phyloP scores from a whole-genome alignment of 2,888 invertebrate species.

The Minunthozetes semirufus region DNA sequence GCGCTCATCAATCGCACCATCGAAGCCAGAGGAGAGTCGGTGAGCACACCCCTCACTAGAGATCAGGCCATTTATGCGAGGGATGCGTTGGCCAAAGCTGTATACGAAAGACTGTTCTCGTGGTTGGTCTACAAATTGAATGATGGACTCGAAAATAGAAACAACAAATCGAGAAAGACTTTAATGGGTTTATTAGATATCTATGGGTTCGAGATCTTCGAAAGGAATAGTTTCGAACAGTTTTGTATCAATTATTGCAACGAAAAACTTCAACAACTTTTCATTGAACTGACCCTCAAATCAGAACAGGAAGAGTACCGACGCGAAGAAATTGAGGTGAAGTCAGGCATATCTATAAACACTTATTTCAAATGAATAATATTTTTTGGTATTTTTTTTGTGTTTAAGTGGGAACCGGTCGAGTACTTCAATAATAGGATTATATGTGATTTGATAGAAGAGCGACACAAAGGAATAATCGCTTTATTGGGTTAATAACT shows the following conservation, averaged over 20 bases:
- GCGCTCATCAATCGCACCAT: conserved; percentile 78
- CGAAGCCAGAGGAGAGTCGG: conserved; percentile 83
- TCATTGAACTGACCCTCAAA: conserved; percentile 87
- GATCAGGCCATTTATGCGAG: conserved; percentile 77
- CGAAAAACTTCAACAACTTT: conserved; percentile 94
- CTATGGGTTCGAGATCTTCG: conserved; percentile 98
- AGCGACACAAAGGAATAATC: conserved; percentile 78
- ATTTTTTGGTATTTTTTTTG: neutral
- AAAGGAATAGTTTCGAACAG: conserved; percentile 82
- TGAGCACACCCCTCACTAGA: conserved; percentile 76
- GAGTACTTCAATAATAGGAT: conserved; percentile 95
- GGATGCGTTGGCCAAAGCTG: conserved; percentile 88
- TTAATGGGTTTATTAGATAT: conserved; percentile 94
- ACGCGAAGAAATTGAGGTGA: conserved; percentile 71
- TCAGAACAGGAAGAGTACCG: conserved; percentile 88
- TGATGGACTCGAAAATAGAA: conserved; percentile 55
- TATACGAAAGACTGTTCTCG: conserved; percentile 90
- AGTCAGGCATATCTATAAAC: neutral
- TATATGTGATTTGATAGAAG: conserved; percentile 92
- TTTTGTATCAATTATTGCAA: conserved; percentile 99
- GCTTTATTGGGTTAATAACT: conserved; percentile 46
- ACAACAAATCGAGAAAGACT: conserved; percentile 77
- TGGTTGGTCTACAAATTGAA: conserved; percentile 47
- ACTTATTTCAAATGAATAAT: neutral
- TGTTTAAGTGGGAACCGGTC: conserved; percentile 79